Evolutionary conservation across 2,797 vertebrate species (phyloP).

Genomic region (Gymnopithys bicolor): DNA sequence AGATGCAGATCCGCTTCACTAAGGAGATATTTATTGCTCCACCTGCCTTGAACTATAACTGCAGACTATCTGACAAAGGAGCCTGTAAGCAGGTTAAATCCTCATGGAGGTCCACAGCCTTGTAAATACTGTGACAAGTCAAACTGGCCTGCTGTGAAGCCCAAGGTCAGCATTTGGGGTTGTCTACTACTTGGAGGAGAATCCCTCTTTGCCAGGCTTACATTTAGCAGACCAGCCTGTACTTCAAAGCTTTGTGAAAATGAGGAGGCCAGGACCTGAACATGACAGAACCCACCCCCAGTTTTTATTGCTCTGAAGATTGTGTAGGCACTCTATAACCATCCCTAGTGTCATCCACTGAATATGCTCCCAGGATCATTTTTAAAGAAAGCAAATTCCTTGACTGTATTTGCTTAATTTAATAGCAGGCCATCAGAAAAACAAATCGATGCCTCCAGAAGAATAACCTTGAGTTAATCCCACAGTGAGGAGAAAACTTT

Average conservation of each 20-base stretch:
- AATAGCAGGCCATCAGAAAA: neutral
- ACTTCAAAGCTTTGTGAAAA: neutral
- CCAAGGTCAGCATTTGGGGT: neutral
- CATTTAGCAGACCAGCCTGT: neutral
- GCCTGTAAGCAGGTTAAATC: neutral
- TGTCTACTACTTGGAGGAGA: neutral
- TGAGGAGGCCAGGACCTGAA: neutral
- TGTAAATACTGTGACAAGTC: neutral
- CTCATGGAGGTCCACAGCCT: neutral
- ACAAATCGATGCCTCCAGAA: neutral
- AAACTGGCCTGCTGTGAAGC: neutral
- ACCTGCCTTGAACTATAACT: neutral
- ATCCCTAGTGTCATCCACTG: neutral
- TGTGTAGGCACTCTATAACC: neutral
- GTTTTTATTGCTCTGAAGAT: neutral
- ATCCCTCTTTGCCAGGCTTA: neutral
- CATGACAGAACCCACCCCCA: neutral
- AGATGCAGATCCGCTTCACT: slow-evolving; percentile 2
- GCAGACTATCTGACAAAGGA: neutral
- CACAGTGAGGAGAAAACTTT: neutral
- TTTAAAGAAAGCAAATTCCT: neutral
- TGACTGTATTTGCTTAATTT: neutral
- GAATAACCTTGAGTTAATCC: neutral
- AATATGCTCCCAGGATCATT: neutral
- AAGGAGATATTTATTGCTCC: neutral